Evolutionary conservation across 2,888 invertebrate species (phyloP).

Genomic region (Aphidius colemani): DNA sequence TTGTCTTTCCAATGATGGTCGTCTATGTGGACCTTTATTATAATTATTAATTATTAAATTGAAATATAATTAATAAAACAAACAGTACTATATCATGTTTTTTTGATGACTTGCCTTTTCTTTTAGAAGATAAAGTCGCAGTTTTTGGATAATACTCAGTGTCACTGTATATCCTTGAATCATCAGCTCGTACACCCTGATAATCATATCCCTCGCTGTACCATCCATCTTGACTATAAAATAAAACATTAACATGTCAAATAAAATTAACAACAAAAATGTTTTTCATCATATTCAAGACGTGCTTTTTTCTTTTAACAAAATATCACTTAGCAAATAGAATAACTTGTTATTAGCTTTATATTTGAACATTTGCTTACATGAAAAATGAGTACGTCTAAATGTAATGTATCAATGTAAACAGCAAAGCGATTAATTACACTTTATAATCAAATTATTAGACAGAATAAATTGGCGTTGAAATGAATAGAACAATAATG

Average conservation of each 20-base stretch:
- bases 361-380: too few relatives aligned
- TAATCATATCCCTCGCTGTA: constrained; percentile 63
- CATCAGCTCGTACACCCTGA: constrained; percentile 60
- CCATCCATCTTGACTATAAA: constrained; percentile 65
- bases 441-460: too few relatives aligned
- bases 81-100: not conserved
- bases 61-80: not conserved
- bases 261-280: not conserved
- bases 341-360: too few relatives aligned
- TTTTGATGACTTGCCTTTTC: constrained; percentile 40
- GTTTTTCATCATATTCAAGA: not conserved
- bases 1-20: constrained; percentile 81
- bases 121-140: constrained; percentile 46
- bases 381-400: too few relatives aligned
- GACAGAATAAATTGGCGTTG: too few relatives aligned
- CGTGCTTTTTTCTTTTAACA: not conserved
- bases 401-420: too few relatives aligned
- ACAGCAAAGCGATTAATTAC: too few relatives aligned
- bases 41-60: not conserved
- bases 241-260: constrained; percentile 12
- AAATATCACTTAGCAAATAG: not conserved
- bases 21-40: constrained; percentile 59
- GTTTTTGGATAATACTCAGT: constrained; percentile 60
- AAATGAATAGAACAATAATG: too few relatives aligned
- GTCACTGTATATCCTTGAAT: constrained; percentile 59